phyloP scores from a whole-genome alignment of 2,888 invertebrate genomes.

The Acleris literana region DNA sequence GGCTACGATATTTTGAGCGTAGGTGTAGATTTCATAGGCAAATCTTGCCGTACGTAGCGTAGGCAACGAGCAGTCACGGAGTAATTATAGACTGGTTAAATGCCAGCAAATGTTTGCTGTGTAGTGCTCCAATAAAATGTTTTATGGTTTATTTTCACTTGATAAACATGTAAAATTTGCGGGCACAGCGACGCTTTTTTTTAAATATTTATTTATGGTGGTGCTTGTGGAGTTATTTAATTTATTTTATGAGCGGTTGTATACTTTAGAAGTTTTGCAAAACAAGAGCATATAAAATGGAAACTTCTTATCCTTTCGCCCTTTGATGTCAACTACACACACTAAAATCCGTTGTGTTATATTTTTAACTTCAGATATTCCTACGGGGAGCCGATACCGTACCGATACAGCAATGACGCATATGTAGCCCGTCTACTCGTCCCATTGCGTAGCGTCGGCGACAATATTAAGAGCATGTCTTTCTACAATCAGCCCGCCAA shows the following conservation, averaged over 20 bases:
- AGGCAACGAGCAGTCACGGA: constrained; percentile 51
- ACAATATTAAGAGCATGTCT: constrained; percentile 85
- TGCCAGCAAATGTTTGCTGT: constrained; percentile 71
- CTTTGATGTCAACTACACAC: neutral
- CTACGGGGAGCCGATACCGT: constrained; percentile 80
- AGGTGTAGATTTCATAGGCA: constrained; percentile 66
- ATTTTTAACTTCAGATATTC: constrained; percentile 72
- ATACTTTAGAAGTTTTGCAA: no score
- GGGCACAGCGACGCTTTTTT: constrained; percentile 8
- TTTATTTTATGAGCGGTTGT: neutral
- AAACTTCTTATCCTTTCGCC: neutral
- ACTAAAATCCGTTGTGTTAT: neutral
- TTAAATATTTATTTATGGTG: constrained; percentile 8
- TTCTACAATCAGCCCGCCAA: constrained; percentile 88
- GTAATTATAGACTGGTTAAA: constrained; percentile 76
- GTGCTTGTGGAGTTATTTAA: neutral
- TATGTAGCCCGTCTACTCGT: constrained; percentile 88
- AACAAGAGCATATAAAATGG: neutral
- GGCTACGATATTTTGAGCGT: constrained; percentile 52
- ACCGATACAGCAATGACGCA: constrained; percentile 87
- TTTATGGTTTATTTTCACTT: constrained; percentile 67
- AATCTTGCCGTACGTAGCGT: constrained; percentile 59
- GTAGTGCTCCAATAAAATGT: constrained; percentile 60
- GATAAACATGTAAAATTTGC: constrained; percentile 30
- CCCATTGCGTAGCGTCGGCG: constrained; percentile 85